A percentile compares a stretch with the other conserved stretches of the same genome.
These are phyloP conservation scores for Taurulus bubalis DNA, from an alignment of 2,113 vertebrate species.

Conservation along the genomic window DNA sequence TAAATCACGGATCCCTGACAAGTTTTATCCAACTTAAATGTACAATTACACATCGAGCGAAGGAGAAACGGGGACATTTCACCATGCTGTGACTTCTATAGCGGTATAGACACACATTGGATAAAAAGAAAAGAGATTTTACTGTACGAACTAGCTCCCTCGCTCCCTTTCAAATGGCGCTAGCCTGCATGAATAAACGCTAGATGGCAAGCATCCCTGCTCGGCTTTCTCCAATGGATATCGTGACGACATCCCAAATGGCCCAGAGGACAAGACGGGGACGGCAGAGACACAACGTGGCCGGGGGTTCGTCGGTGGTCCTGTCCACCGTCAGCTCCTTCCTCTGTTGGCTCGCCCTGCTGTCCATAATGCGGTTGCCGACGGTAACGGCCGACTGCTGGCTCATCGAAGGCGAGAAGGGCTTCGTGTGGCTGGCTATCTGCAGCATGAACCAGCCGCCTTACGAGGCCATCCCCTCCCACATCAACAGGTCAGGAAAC, in stretches of 20 bases:
- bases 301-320: constrained; percentile 53
- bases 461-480: constrained; percentile 95
- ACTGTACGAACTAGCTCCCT: neutral
- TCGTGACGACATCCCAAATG: constrained; percentile 43
- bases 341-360: constrained; percentile 84
- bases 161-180: constrained; percentile 45
- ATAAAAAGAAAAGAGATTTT: constrained; percentile 18
- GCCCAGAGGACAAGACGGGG: constrained; percentile 47
- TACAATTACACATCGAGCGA: neutral
- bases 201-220: constrained; percentile 45
- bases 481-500: constrained; percentile 88
- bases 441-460: constrained; percentile 99
- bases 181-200: constrained; percentile 47
- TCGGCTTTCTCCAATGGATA: constrained; percentile 58
- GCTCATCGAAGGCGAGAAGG: constrained; percentile 98
- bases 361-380: constrained; percentile 84
- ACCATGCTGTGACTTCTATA: constrained; percentile 15
- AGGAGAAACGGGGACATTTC: neutral
- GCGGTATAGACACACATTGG: neutral
- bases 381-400: constrained; percentile 92
- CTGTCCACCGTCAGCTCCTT: constrained; percentile 75
- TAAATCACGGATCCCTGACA: neutral
- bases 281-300: constrained; percentile 43
- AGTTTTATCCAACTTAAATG: neutral
- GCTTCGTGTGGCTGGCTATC: constrained; percentile 98